phyloP scores from a whole-genome alignment of 1,140 invertebrate genomes.

The Heliconius hermathena region DNA sequence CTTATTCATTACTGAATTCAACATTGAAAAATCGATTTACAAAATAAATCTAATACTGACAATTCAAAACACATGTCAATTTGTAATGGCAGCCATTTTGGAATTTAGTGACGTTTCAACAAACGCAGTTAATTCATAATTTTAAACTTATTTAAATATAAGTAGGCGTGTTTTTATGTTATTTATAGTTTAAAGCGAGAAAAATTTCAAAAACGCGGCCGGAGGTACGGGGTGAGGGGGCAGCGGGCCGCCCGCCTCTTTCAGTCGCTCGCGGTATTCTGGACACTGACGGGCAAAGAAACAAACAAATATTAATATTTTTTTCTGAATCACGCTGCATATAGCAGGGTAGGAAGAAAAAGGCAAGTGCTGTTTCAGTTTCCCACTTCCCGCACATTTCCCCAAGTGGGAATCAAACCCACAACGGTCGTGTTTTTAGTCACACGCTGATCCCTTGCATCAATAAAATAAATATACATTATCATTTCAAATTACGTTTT shows the following conservation, averaged over 20 bases:
- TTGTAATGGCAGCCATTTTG: slow-evolving; percentile 12
- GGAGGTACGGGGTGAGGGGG: slow-evolving; percentile 92
- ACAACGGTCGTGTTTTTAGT: neutral
- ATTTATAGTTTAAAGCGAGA: slow-evolving; percentile 87
- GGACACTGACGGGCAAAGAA: slow-evolving; percentile 81
- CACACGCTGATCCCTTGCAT: too few relatives aligned
- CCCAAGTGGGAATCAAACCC: neutral
- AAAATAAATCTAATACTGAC: slow-evolving; percentile 10
- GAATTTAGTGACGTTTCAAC: slow-evolving; percentile 2
- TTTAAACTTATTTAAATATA: slow-evolving; percentile 15
- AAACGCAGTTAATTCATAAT: neutral
- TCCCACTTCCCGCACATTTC: neutral
- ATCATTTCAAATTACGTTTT: too few relatives aligned
- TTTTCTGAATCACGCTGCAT: neutral
- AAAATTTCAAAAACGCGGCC: slow-evolving; percentile 94
- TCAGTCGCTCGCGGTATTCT: slow-evolving; percentile 89
- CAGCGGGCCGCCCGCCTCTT: slow-evolving; percentile 89
- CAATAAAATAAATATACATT: too few relatives aligned
- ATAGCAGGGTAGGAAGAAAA: too few relatives aligned
- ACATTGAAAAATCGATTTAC: slow-evolving; percentile 3
- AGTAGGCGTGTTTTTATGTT: slow-evolving; percentile 18
- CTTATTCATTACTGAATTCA: neutral
- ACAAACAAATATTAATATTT: neutral
- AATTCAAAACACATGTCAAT: slow-evolving; percentile 7
- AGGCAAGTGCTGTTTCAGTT: too few relatives aligned